phyloP scores from a whole-genome alignment of 2,113 vertebrate genomes.

The Butorides virescens region DNA sequence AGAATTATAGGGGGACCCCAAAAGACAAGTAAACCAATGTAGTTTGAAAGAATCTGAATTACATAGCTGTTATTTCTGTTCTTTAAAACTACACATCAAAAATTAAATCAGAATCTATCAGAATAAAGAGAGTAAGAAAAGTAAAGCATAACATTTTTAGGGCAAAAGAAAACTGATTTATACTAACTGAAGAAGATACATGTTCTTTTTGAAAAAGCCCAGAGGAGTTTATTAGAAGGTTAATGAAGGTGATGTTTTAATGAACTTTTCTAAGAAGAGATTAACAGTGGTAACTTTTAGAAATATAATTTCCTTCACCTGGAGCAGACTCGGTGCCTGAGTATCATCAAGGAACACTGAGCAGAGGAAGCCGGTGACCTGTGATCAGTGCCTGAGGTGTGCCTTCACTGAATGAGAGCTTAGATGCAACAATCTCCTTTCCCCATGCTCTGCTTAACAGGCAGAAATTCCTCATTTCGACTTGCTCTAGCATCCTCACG shows the following conservation, averaged over 20 bases:
- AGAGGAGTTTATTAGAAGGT: not conserved
- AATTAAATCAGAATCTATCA: not conserved
- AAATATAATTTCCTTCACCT: not conserved
- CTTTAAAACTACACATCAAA: not conserved
- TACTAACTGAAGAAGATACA: not conserved
- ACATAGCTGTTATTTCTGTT: not conserved
- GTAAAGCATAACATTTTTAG: not conserved
- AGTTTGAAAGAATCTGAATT: not conserved
- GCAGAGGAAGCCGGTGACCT: not conserved
- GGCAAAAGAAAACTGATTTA: not conserved
- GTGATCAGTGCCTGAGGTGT: not conserved
- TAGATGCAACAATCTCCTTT: not conserved
- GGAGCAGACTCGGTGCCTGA: not conserved
- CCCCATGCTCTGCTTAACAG: not conserved
- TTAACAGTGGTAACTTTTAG: not conserved
- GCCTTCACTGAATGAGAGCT: not conserved
- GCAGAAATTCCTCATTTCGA: not conserved
- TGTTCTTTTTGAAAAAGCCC: not conserved
- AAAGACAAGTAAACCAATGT: not conserved
- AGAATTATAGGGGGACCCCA: not conserved
- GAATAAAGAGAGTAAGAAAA: not conserved
- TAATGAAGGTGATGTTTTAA: constrained; percentile 1
- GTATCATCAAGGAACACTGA: not conserved
- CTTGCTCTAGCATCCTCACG: not conserved
- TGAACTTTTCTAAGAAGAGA: not conserved